These are phyloP conservation scores for Hystrix cristata DNA, from an alignment of 2,113 vertebrate species.

Conservation along the genomic window DNA sequence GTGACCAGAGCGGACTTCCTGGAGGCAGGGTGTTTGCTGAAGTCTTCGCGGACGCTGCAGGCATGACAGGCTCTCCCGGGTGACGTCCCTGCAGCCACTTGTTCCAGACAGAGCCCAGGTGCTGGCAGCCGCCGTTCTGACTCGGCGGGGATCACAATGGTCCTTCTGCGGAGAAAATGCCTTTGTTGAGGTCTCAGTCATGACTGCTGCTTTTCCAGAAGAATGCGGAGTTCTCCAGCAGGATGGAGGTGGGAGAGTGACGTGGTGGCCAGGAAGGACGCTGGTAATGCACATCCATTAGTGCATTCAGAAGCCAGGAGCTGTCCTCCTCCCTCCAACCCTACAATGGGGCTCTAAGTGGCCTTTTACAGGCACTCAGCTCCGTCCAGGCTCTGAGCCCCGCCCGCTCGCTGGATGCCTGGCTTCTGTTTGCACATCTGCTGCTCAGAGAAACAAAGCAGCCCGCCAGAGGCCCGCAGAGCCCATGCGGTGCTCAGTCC, in stretches of 20 bases:
- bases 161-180: background rate
- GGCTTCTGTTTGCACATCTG: background rate
- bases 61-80: background rate
- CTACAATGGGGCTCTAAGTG: constrained; percentile 69
- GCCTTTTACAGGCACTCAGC: constrained; percentile 54
- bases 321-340: background rate
- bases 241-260: background rate
- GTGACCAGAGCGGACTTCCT: constrained; percentile 39
- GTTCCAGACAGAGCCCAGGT: background rate
- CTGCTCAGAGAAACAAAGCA: background rate
- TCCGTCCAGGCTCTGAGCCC: background rate
- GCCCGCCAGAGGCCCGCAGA: background rate
- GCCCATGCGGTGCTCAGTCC: background rate
- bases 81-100: background rate
- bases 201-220: constrained; percentile 33
- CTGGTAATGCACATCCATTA: constrained; percentile 77
- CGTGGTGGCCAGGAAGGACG: constrained; percentile 40
- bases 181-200: background rate
- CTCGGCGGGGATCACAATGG: background rate
- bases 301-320: constrained; percentile 37
- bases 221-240: constrained; percentile 44
- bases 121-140: background rate
- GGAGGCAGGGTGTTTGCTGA: background rate
- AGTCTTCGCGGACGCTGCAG: background rate
- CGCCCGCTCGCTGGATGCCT: rapidly evolving